These are phyloP conservation scores for Leuctra nigra DNA, from an alignment of 2,888 invertebrate genomes.

Conservation along the genomic window DNA sequence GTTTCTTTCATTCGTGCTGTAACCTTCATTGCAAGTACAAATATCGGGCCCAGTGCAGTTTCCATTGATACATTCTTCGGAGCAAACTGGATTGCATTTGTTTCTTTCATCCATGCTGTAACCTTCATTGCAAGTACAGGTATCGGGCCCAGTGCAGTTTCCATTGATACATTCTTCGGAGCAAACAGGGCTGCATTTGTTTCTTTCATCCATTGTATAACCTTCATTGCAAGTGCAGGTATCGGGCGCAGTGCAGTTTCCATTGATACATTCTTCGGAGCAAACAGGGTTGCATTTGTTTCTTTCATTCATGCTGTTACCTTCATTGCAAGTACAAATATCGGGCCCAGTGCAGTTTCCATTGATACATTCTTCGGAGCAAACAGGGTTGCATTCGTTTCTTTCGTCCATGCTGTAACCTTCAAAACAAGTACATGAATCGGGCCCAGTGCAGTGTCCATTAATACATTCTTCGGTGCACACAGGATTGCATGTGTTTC, in stretches of 20 bases:
- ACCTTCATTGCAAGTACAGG: no score
- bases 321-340: slow-evolving; percentile 26
- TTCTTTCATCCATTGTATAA: not conserved
- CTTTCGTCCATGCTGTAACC: slow-evolving; percentile 15
- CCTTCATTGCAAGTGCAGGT: slow-evolving; percentile 6
- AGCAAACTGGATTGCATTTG: no score
- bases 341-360: slow-evolving; percentile 25
- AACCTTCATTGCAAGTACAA: no score
- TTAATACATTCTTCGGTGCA: slow-evolving; percentile 37
- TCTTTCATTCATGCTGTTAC: slow-evolving; percentile 24
- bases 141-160: slow-evolving; percentile 25
- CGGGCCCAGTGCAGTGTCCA: slow-evolving; percentile 21
- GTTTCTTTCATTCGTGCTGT: no score
- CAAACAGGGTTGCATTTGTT: slow-evolving; percentile 1
- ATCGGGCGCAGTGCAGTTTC: slow-evolving; percentile 19
- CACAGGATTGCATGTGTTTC: slow-evolving; percentile 39
- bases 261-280: slow-evolving; percentile 5
- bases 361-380: slow-evolving; percentile 15
- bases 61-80: no score
- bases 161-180: slow-evolving; percentile 21
- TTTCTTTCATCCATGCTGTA: no score
- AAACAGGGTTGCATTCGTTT: slow-evolving; percentile 20
- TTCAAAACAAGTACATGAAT: slow-evolving; percentile 22
- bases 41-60: no score
- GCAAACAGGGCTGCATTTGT: slow-evolving; percentile 22